A percentile compares a stretch with the other conserved stretches of the same genome.
Conservation (phyloP, 2,888 invertebrate species). For the Lasioglossum figueresi region DNA sequence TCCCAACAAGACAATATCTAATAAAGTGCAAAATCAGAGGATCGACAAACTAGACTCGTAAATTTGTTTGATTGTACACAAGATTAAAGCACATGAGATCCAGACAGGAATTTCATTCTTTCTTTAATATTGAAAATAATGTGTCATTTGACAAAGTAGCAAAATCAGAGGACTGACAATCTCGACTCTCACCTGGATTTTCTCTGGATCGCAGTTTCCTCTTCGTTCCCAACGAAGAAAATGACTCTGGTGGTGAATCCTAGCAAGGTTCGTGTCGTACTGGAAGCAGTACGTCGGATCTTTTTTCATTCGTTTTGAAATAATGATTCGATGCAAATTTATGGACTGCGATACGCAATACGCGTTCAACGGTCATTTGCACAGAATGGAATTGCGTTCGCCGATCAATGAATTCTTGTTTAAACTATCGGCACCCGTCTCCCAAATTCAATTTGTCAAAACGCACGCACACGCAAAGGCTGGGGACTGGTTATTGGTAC, state of each 20-base stretch:
- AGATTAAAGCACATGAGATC: no score
- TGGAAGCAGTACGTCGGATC: neutral
- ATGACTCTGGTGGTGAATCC: neutral
- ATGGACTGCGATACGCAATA: neutral
- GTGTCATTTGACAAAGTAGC: no score
- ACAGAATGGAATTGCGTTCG: slow-evolving; percentile 37
- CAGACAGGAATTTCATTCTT: no score
- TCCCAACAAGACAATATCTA: no score
- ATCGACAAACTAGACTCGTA: no score
- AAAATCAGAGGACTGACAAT: neutral
- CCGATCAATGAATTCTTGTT: slow-evolving; percentile 21
- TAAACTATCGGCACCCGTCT: neutral
- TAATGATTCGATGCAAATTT: slow-evolving; percentile 52
- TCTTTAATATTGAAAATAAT: no score
- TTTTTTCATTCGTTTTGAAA: no score
- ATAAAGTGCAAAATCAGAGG: no score
- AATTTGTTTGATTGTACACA: no score
- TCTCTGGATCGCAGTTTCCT: neutral
- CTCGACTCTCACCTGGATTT: neutral
- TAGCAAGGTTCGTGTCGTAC: neutral
- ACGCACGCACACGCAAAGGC: no score
- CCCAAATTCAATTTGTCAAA: neutral
- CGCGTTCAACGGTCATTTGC: slow-evolving; percentile 40
- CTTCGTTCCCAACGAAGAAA: neutral
- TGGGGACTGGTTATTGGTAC: neutral